Base-by-base conservation (phyloP, 92 coral and sea anemone species). In the Desmophyllum pertusum region DNA sequence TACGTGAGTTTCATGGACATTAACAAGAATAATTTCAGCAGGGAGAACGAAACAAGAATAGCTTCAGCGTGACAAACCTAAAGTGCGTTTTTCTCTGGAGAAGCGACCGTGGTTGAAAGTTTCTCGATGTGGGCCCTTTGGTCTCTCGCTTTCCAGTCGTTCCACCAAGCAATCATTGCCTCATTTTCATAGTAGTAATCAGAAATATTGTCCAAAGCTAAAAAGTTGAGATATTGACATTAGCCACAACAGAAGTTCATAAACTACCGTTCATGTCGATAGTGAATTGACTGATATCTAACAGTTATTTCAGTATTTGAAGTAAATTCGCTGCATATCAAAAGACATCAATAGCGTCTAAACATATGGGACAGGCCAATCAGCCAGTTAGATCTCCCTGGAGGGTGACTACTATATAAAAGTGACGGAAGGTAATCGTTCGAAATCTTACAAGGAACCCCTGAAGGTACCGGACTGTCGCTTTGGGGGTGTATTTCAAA, bases 161-260 rank as follows among this genome's bases (percentile, higher is more conserved):
- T 53, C 81, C 69, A 51, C 81, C 81, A 77, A 37, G 81, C 81
- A 55, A 77, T 77, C 68, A 77, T 77, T 55, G 81, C 81, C 46
- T 55, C 81, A 70, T 77, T 77, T 55, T 51, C 81, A 77, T 10
- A 55, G 48, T 53, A 77, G 42, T 77, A 25, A 2, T 77, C 81
- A 55, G 81, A 51, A 57, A 77, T 77, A 33, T 8, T 77, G 68
- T 77, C 81, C 46, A 77, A 53, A 52, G 81, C 81, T 77, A 33
- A 55, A 57, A 77, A 17, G 10, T 30, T 69, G 38, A 64, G 39
- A 64, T 29, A 64, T 63, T 23, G 4, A 50, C 10, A 50, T 50
- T 4, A 50, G 55, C 11, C 3, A 50, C 55, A 11, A 11, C 17
- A 50, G 18, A 50, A 50, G 55, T 50, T 50, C 11, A 5, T 50